A percentile compares a stretch with the other conserved stretches of the same genome.
Conservation (phyloP, 2,113 vertebrate species). For the Verasper variegatus region DNA sequence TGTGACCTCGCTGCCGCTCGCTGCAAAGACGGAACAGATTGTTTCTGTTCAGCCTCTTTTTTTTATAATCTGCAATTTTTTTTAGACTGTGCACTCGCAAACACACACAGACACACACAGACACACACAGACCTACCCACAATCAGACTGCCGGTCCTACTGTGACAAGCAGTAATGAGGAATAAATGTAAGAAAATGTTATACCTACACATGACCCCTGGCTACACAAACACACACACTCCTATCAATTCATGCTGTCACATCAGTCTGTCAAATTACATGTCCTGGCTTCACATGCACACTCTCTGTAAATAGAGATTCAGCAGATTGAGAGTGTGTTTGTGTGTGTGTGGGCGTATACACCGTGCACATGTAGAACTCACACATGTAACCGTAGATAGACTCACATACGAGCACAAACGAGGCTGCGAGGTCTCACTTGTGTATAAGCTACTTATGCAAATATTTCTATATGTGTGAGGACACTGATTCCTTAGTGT, state of each 20-base stretch:
- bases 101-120: neutral
- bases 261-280: slow-evolving; percentile 3
- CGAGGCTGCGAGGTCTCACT: neutral
- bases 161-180: neutral
- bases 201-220: too few relatives aligned
- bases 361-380: neutral
- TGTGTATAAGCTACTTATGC: too few relatives aligned
- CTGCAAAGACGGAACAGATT: slow-evolving; percentile 39
- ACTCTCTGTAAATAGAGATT: neutral
- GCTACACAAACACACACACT: neutral
- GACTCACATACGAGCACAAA: neutral
- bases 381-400: neutral
- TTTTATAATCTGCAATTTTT: slow-evolving; percentile 14
- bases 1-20: slow-evolving; percentile 21
- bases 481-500: neutral
- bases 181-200: neutral
- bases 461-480: neutral
- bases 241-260: neutral
- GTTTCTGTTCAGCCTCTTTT: slow-evolving; percentile 28
- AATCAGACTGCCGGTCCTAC: slow-evolving; percentile 9
- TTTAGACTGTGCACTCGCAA: neutral
- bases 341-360: neutral
- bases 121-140: neutral
- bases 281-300: neutral
- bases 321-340: neutral